Conservation (phyloP, 1,140 invertebrate genomes). For the Mizuhopecten yessoensis region DNA sequence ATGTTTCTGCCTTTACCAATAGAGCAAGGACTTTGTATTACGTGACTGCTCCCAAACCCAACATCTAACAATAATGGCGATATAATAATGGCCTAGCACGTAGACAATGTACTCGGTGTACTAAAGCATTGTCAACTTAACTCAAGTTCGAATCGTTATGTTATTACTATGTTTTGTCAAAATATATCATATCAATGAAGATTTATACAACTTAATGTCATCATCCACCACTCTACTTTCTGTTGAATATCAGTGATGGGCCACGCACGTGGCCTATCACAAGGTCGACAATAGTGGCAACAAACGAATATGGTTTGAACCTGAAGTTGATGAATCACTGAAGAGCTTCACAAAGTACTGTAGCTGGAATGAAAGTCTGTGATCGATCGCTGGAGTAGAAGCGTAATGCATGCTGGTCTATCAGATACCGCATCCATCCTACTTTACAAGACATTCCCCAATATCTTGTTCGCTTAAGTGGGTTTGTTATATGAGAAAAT, state of each 20-base stretch:
- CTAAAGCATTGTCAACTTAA: not conserved
- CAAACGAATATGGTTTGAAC: not conserved
- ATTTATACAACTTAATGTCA: not conserved
- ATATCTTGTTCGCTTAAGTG: not conserved
- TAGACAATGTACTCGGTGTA: not conserved
- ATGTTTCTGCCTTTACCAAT: not conserved
- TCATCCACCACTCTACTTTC: not conserved
- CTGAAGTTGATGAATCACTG: not conserved
- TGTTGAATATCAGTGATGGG: not conserved
- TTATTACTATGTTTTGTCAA: not conserved
- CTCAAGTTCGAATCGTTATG: not conserved
- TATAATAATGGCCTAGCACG: not conserved
- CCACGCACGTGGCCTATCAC: not conserved
- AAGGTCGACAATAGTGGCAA: not conserved
- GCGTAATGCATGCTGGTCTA: not conserved
- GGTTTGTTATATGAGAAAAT: not conserved
- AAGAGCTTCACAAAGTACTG: not conserved
- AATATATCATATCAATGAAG: not conserved
- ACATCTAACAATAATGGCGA: not conserved
- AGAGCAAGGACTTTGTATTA: not conserved
- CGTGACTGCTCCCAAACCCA: not conserved
- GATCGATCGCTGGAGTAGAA: conserved; percentile 1
- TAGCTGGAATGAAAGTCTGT: not conserved
- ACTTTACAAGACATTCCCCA: not conserved
- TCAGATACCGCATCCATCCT: not conserved